Conservation (phyloP, 2,888 invertebrate genomes). For the Gortyna flavago region DNA sequence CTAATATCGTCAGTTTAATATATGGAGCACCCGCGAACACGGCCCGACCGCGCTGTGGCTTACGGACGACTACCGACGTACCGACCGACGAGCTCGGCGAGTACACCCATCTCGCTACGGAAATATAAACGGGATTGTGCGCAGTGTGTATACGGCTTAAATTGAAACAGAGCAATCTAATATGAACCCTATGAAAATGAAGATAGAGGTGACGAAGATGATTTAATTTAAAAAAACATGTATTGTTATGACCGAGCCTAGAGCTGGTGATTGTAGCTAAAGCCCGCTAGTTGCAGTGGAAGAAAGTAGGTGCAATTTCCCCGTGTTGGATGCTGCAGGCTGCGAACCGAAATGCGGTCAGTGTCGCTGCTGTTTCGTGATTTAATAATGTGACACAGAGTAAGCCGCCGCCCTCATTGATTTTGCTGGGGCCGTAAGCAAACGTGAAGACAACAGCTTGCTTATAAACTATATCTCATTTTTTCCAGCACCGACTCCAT, state of each 20-base stretch:
- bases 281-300: conserved; percentile 83
- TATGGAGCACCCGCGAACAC: conserved; percentile 65
- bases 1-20: conserved; percentile 53
- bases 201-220: conserved; percentile 62
- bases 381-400: conserved; percentile 72
- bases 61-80: conserved; percentile 78
- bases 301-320: conserved; percentile 89
- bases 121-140: conserved; percentile 82
- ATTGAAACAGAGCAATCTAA: conserved; percentile 66
- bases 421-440: conserved; percentile 38
- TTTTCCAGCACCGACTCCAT: conserved; percentile 12
- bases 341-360: conserved; percentile 81
- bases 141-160: conserved; percentile 76
- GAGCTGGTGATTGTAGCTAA: conserved; percentile 71
- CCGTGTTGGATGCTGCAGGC: conserved; percentile 82
- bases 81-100: conserved; percentile 41
- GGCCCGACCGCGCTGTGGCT: conserved; percentile 72
- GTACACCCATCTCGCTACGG: conserved; percentile 73
- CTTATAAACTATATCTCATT: conserved; percentile 15
- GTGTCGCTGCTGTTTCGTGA: conserved; percentile 74
- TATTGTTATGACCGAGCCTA: conserved; percentile 65
- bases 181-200: conserved; percentile 62
- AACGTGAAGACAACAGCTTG: conserved; percentile 39
- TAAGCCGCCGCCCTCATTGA: conserved; percentile 60
- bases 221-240: conserved; percentile 66